These are phyloP conservation scores for Cheiracanthium punctorium DNA, from an alignment of 2,888 invertebrate species.

Conservation along the genomic window DNA sequence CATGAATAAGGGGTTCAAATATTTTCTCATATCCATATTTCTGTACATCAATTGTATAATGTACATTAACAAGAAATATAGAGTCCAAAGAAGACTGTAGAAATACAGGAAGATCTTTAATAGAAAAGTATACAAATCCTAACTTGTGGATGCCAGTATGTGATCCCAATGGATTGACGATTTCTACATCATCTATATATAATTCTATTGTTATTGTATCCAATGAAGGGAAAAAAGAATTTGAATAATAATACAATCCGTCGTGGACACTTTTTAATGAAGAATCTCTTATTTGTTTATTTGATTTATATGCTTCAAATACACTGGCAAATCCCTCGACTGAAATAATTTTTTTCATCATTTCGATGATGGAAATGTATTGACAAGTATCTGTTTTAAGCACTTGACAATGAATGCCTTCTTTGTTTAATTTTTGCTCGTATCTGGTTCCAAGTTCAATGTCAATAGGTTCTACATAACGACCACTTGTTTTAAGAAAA, in stretches of 20 bases:
- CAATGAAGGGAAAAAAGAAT: constrained; percentile 7
- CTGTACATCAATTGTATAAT: constrained; percentile 22
- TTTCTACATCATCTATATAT: constrained; percentile 32
- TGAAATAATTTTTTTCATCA: too few relatives aligned
- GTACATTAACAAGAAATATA: constrained; percentile 18
- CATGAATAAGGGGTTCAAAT: constrained; percentile 9
- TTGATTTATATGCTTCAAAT: too few relatives aligned
- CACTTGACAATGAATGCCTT: too few relatives aligned
- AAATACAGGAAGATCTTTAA: constrained; percentile 28
- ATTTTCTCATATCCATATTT: constrained; percentile 30
- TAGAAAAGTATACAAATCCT: constrained; percentile 25
- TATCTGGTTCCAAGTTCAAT: constrained; percentile 22
- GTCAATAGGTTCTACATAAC: too few relatives aligned
- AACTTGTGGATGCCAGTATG: constrained; percentile 28
- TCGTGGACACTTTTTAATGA: too few relatives aligned
- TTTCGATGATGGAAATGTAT: too few relatives aligned
- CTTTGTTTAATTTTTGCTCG: constrained; percentile 5
- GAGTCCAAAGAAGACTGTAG: too few relatives aligned
- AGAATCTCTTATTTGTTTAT: too few relatives aligned
- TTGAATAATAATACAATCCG: too few relatives aligned
- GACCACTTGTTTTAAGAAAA: background rate
- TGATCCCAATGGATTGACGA: constrained; percentile 24
- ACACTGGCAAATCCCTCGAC: too few relatives aligned
- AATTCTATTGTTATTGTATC: constrained; percentile 26
- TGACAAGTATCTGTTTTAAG: too few relatives aligned